Base-by-base conservation (phyloP, 2,888 invertebrate species). In the Nomada ruficornis region DNA sequence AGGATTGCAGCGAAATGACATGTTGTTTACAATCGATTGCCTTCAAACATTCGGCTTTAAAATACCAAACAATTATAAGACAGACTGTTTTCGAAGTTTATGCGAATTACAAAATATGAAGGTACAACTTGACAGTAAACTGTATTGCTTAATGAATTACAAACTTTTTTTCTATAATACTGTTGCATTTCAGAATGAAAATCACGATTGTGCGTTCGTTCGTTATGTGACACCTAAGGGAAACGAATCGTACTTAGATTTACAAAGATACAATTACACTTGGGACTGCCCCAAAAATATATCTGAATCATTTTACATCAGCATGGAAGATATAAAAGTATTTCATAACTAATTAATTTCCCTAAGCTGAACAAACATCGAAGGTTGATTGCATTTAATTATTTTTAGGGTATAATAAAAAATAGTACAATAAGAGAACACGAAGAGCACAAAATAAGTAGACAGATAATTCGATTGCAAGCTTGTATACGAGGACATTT, bases 401-500 rank as follows among this genome's bases (percentile, higher is more conserved):
- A 11, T 26, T 82, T 95, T 5, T 91, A 95, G 84, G 94, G 94
- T 18, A 94, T 94, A 88, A 94, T 95, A 13, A 95, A 94, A 81
- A 94, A 94, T 91, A 93, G 94, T 74, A 94, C 94, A 85, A 91
- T 94, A 1, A 94, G 94, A 88, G 94, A 94, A 86, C 94, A 93
- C 68, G 94, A 94, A 13, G 57, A 67, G 42, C 69, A 71, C 47
- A 80, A 52, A 52, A 73, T 89, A 10, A 81, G 86, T 18, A 86
- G 88, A 44, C 78, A 86, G 4, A 82, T 88, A 4, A 94, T 95
- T 5, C 94, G 93, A 85, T 93, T 96, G 55, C 96, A 97, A 93
- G 96, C 96, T 1, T 93, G 94, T 63, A 94, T 95, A 70, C 94
- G 95, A 85, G 96, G 96, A 20, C 96, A 95, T 90, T 91, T 96